phyloP scores from a whole-genome alignment of 2,888 invertebrate species.

The Limenitis camilla region DNA sequence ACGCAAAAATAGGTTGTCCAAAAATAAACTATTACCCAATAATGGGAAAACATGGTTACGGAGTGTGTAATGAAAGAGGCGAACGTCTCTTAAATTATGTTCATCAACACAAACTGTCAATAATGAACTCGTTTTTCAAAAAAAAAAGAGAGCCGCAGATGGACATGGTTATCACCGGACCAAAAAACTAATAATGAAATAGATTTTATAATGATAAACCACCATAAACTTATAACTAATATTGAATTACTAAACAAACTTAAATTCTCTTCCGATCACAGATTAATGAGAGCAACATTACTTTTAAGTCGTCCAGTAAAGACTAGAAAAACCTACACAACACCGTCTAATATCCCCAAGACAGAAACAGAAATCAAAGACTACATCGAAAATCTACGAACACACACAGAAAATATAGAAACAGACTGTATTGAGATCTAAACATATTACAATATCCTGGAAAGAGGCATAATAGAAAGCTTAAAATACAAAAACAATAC shows the following conservation, averaged over 20 bases:
- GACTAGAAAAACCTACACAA: no score
- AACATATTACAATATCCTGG: constrained; percentile 4
- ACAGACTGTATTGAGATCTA: constrained; percentile 7
- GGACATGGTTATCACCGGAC: constrained; percentile 20
- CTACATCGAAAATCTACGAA: no score
- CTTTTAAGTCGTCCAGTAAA: background rate
- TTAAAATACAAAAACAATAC: constrained; percentile 5
- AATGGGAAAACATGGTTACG: constrained; percentile 20
- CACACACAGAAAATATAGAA: no score
- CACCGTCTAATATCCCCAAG: no score
- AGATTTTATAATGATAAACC: background rate
- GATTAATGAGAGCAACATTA: background rate
- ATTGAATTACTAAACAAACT: background rate
- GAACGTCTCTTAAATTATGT: constrained; percentile 21
- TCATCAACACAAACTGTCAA: constrained; percentile 8
- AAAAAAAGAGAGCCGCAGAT: constrained; percentile 10
- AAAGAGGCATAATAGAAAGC: background rate
- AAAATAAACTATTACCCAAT: background rate
- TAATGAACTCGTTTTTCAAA: background rate
- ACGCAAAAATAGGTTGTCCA: constrained; percentile 4
- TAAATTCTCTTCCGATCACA: background rate
- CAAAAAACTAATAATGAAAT: constrained; percentile 10
- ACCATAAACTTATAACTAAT: background rate
- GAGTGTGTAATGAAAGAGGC: constrained; percentile 20
- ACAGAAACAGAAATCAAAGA: no score